These are phyloP conservation scores for Hephaestus fuliginosus DNA, from an alignment of 2,797 vertebrate species.

Conservation along the genomic window DNA sequence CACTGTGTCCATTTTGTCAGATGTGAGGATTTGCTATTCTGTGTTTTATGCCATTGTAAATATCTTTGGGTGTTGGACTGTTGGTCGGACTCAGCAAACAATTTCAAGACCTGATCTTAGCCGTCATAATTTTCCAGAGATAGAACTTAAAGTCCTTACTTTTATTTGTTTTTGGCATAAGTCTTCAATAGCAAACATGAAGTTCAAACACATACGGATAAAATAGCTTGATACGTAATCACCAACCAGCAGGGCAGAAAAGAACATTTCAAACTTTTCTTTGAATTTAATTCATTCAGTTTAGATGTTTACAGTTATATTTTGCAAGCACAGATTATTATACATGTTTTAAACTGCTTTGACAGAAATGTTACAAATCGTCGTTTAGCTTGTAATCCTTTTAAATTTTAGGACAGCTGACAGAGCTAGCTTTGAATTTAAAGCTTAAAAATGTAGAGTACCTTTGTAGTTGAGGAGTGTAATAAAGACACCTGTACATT, in stretches of 20 bases:
- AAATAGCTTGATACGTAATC: conserved; percentile 12
- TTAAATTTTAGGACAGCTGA: background rate
- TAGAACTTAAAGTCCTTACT: background rate
- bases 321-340: background rate
- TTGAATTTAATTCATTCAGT: background rate
- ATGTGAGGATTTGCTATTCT: background rate
- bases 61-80: background rate
- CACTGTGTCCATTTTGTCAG: background rate
- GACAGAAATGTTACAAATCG: background rate
- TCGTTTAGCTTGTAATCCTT: background rate
- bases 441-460: conserved; percentile 8
- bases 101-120: conserved; percentile 1
- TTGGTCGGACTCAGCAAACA: background rate
- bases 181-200: background rate
- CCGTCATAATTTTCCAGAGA: background rate
- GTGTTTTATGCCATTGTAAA: background rate
- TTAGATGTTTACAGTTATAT: background rate
- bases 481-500: background rate
- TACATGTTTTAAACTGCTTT: background rate
- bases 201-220: background rate
- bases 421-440: background rate
- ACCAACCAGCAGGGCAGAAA: background rate
- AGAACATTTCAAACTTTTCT: background rate
- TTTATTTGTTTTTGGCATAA: background rate
- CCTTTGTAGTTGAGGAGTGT: background rate